Evolutionary conservation across 2,888 invertebrate species (phyloP), one percentile per base, ranked within the genome.

Genomic region (Drosophila greeni): DNA sequence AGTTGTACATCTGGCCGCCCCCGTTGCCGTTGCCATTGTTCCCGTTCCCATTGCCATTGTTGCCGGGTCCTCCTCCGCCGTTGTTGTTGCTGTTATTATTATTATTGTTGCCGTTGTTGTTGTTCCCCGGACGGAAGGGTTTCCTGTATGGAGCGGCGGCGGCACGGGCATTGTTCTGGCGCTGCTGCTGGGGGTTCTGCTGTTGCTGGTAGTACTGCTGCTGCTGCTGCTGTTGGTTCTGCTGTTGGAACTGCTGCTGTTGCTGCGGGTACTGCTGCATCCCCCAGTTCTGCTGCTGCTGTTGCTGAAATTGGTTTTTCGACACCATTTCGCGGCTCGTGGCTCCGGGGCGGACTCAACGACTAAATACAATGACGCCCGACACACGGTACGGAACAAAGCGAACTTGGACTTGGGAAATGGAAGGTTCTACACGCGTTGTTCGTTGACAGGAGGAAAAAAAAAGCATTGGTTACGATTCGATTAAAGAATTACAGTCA

Each of bases 1-100:
- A 85, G 62, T 86, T 84, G 72, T 87, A 88, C 85, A 88, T 79
- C 55, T 82, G 83, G 23, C 40, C 40, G 23, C 20, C 20, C 24
- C 58, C 45, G 47, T 76, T 76, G 43, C 72, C 74, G 37, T 55
- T 57, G 58, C 18, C 11, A 2, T 11, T 26, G 33, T 39, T 56
- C 1, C 57, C 57, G 5, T 55, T 55, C 4, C 60, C 43, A 8
- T 36, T 58, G 9, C 60, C 57, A 26, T 60, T 60, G n/a, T 43
- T 39, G 16, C 29, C 56, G 5, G 8, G 48, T 12, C 52, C 52
- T 12, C 49, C 36, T 14, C 56, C 42, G 8, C 23, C 14, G 12
- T n/a, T 2, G 16, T 24, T 45, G 43, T 36, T 29, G 16, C 14
- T 29, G 2, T 5, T 29, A 8, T 31, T 47, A 14, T 31, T 29